A percentile compares a stretch with the other conserved stretches of the same genome.
These are phyloP conservation scores for Alviniconcha strummeri DNA, from an alignment of 2,888 invertebrate species.

Conservation along the genomic window DNA sequence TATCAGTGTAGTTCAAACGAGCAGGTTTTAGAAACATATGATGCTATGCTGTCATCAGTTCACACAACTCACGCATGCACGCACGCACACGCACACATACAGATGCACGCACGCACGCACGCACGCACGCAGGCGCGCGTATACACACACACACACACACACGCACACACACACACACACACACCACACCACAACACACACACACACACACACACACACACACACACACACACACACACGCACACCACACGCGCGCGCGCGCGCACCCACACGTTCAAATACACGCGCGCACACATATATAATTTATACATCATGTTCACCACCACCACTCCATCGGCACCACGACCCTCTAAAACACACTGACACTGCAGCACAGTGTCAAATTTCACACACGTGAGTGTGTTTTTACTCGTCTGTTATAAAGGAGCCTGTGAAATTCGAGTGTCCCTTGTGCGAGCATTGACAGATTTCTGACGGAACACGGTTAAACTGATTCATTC, in stretches of 20 bases:
- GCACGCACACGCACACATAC: neutral
- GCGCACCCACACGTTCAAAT: neutral
- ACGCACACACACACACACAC: conserved; percentile 3
- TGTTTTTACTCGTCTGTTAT: too few species aligned
- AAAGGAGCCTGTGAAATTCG: too few species aligned
- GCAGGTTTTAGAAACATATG: neutral
- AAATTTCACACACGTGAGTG: too few species aligned
- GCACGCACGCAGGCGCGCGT: neutral
- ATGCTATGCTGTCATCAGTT: neutral
- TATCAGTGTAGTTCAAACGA: neutral
- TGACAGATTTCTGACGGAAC: too few species aligned
- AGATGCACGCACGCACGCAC: neutral
- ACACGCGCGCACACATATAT: neutral
- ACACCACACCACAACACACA: too few species aligned
- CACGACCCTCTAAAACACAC: too few species aligned
- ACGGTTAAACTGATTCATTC: too few species aligned
- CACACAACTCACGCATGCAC: conserved; percentile 8
- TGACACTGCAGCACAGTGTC: too few species aligned
- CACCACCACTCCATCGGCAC: too few species aligned
- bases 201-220: neutral
- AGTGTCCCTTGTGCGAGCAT: too few species aligned
- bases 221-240: neutral
- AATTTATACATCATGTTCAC: too few species aligned
- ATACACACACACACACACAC: conserved; percentile 4
- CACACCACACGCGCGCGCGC: neutral